Base-by-base conservation (phyloP, 2,797 vertebrate species). In the Setipinna tenuifilis region DNA sequence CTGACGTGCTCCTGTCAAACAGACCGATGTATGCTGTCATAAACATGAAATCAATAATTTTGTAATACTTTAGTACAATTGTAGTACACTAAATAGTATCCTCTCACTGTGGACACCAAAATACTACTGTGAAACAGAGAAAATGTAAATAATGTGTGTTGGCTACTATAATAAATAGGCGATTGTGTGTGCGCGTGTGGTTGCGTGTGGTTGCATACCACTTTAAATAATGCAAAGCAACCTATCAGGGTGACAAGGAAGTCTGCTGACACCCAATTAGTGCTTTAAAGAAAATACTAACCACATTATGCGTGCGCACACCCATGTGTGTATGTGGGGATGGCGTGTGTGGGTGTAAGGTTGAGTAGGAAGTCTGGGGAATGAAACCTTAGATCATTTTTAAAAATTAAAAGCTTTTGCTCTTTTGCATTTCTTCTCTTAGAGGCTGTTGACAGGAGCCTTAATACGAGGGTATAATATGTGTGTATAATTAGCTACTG, bases 221-320 rank as follows among this genome's bases (percentile, higher is more conserved):
- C 44, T 17, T 44, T 78, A 44, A 78, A 78, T 78, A 78, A 78
- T 78, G 35, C 31, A 78, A 44, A 78, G 31, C 71, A 78, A 78
- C 71, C 71, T 44, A 41, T 78, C 71, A 78, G 71, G 71, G 19
- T 78, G 31, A 41, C 31, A 78, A 78, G 31, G 17, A 31, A 35
- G 4, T 78, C 6, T 7, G 71, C 71, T 78, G 71, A 78, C 31
- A 78, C 35, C 71, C 17, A 78, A 78, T 44, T 78, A 44, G 17
- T 78, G 71, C 17, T 41, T 65, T 21, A 44, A 78, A 78, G 50
- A 78, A 78, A 59, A 21, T 44, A 78, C 35, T 41, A 11, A 44
- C 19, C 31, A 44, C 71, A 44, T 78, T 78, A 78, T 78, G 35
- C 17, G 0, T 31, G 65, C 68, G 1, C 31, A 19, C 28, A 19